phyloP scores from a whole-genome alignment of 64 coral and sea anemone species.

The Acropora tenuis region DNA sequence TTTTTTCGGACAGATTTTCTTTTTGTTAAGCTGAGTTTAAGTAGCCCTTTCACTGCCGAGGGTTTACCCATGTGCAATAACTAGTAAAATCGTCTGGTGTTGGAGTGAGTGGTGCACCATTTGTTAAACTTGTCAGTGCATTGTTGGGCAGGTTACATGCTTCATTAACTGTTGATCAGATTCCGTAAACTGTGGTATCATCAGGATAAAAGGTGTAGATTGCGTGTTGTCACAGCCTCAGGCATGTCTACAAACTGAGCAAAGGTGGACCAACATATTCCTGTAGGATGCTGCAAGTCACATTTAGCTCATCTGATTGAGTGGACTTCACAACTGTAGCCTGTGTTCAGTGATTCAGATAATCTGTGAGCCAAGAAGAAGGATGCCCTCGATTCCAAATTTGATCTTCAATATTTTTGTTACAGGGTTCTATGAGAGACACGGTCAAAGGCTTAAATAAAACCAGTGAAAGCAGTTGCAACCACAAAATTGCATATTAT shows the following conservation, averaged over 20 bases:
- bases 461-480: not conserved
- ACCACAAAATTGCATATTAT: not conserved
- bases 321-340: not conserved
- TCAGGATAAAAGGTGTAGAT: not conserved
- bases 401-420: constrained; percentile 1
- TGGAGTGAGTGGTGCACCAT: not conserved
- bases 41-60: no score
- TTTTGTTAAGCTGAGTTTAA: no score
- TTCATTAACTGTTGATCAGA: not conserved
- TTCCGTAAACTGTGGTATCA: not conserved
- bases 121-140: not conserved
- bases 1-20: no score
- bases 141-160: not conserved
- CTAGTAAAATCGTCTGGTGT: no score
- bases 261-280: constrained; percentile 19
- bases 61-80: no score
- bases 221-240: not conserved
- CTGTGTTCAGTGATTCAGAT: not conserved
- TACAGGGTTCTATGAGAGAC: not conserved
- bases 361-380: not conserved
- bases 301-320: not conserved
- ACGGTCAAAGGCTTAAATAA: not conserved
- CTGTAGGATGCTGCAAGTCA: constrained; percentile 24
- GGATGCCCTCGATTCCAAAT: not conserved
- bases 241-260: not conserved